phyloP scores from a whole-genome alignment of 2,888 invertebrate genomes.

The Pteria penguin region DNA sequence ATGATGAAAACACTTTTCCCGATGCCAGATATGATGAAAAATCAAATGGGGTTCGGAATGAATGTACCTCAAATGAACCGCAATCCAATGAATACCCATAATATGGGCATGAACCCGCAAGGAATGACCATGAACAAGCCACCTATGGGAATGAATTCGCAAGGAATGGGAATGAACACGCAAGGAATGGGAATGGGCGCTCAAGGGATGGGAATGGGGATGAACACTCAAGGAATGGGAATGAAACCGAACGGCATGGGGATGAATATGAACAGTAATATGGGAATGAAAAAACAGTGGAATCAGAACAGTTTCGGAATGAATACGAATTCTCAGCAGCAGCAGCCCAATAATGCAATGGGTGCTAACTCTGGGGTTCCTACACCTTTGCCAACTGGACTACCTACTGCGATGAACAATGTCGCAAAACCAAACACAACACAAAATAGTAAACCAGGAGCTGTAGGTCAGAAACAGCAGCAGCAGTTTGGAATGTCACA shows the following conservation, averaged over 20 bases:
- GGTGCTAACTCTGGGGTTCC: neutral
- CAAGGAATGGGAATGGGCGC: neutral
- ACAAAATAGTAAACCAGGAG: neutral
- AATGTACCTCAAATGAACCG: neutral
- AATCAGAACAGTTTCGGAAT: neutral
- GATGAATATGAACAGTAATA: neutral
- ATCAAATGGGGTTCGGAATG: neutral
- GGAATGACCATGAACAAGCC: neutral
- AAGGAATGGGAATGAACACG: neutral
- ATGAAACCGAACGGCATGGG: neutral
- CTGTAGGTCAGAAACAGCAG: neutral
- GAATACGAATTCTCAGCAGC: neutral
- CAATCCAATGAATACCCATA: neutral
- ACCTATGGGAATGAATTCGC: neutral
- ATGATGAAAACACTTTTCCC: neutral
- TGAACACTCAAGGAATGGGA: neutral
- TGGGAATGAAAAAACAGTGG: neutral
- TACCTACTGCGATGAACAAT: neutral
- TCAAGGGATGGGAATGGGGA: neutral
- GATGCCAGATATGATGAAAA: neutral
- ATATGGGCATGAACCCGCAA: neutral
- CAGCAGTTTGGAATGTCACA: neutral
- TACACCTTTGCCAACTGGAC: neutral
- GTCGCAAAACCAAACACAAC: too few relatives aligned
- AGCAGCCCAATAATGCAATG: neutral